These are phyloP conservation scores for Alentia gelatinosa DNA, from an alignment of 2,888 invertebrate species.

Conservation along the genomic window DNA sequence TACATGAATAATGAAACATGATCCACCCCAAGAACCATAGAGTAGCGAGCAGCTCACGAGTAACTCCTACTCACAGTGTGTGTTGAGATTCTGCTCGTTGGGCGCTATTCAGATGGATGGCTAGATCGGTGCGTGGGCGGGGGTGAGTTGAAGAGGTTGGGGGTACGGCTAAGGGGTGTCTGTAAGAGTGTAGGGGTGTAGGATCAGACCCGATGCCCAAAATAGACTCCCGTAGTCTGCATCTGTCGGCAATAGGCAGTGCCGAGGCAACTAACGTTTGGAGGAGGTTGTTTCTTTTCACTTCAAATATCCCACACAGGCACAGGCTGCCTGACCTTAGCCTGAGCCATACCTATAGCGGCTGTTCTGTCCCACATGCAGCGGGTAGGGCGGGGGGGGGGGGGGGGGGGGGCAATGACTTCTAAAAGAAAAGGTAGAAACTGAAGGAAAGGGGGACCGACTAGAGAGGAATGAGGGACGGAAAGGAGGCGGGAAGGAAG, in stretches of 20 bases:
- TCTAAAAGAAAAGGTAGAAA: too few species aligned
- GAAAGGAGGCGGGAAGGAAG: too few species aligned
- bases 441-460: too few species aligned
- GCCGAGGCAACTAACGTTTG: not conserved
- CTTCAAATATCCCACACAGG: not conserved
- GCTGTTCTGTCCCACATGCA: not conserved
- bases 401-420: too few species aligned
- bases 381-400: too few species aligned
- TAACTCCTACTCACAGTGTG: too few species aligned
- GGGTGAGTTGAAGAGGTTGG: not conserved
- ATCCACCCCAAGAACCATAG: too few species aligned
- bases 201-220: not conserved
- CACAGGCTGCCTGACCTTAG: too few species aligned
- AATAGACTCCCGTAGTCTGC: not conserved
- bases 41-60: too few species aligned
- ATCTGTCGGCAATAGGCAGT: not conserved
- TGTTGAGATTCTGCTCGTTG: not conserved
- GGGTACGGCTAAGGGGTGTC: not conserved
- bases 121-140: not conserved
- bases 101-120: not conserved
- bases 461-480: too few species aligned
- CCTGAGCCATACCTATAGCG: not conserved
- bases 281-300: not conserved
- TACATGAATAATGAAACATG: too few species aligned
- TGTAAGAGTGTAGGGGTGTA: conserved; percentile 1